Evolutionary conservation across 1,140 invertebrate genomes (phyloP), one percentile per base, ranked within the genome.

Genomic region (Ceratina japonica): DNA sequence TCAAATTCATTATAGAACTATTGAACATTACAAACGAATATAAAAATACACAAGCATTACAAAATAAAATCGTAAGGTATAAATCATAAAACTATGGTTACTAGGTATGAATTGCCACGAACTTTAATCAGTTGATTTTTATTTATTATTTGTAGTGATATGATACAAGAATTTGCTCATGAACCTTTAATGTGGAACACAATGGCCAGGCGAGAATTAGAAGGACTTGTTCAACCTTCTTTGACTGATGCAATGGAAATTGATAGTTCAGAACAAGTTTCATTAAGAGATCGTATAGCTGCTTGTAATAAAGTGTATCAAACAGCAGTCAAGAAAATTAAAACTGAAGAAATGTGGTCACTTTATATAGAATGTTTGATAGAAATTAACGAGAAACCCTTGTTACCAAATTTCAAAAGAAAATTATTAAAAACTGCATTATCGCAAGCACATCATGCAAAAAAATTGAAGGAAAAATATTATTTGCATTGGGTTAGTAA

Each of bases 161-260:
- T 94, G 76, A 82, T 92, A 51, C 79, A 91, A 79, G 86, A 92
- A 44, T 89, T 92, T 90, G 79, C 87, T n/a, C 75, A 90, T 58
- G 90, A 92, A 75, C 87, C 91, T 12, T 75, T 93, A 44, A 93
- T 93, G 70, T 94, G 94, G 94, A 93, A 95, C 85, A 93, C 92
- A n/a, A 86, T 94, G 83, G 94, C 94, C 24, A 87, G 90, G 58
- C 87, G 93, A 64, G 92, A 93, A 85, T 77, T 94, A 0, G 89
- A 93, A 83, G 92, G 91, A 37, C 84, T 91, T 31, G 65, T 85
- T 7, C 87, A 89, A 37, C 89, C 90, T 62, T 58, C 71, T 31
- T 62, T 81, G 13, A 58, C 66, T 27, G 75, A 90, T n/a, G 61
- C 37, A 7, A 84, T 89, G 73, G 83, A 84, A 27, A 5, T 82